These are phyloP conservation scores for Anaspis maculata DNA, from an alignment of 2,888 invertebrate genomes.

Conservation along the genomic window DNA sequence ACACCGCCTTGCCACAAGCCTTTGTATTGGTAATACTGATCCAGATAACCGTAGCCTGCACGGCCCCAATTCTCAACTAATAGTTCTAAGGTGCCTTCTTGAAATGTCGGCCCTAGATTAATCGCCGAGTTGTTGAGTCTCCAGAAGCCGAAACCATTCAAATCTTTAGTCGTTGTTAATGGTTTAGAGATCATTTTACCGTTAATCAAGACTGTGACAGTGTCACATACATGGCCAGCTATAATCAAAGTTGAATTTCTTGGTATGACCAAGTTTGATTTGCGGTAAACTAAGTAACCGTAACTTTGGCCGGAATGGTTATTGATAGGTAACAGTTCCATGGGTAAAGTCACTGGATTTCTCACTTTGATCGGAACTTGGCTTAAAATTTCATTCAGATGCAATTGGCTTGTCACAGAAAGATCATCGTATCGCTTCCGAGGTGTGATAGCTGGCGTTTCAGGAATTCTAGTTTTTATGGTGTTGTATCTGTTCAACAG, in stretches of 20 bases:
- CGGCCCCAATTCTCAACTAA: conserved; percentile 73
- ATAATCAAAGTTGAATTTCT: conserved; percentile 33
- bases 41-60: conserved; percentile 48
- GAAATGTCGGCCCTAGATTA: conserved; percentile 14
- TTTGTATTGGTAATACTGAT: conserved; percentile 39
- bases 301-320: conserved; percentile 48
- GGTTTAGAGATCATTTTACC: conserved; percentile 7
- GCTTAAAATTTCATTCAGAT: conserved; percentile 30
- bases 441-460: conserved; percentile 46
- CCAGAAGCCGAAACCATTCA: conserved; percentile 42
- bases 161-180: conserved; percentile 18
- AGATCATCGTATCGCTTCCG: conserved; percentile 74
- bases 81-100: conserved; percentile 32
- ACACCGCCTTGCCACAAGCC: conserved; percentile 42
- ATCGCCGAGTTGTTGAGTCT: conserved; percentile 27
- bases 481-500: conserved; percentile 34
- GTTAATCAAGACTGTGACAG: conserved; percentile 35
- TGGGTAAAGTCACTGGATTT: conserved; percentile 29
- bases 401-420: conserved; percentile 56
- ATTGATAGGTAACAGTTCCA: conserved; percentile 39
- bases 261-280: conserved; percentile 28
- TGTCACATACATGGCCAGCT: conserved; percentile 43
- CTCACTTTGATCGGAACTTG: conserved; percentile 13
- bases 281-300: conserved; percentile 49
- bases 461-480: conserved; percentile 27